Conservation (phyloP, 2,113 vertebrate genomes). For the Atherinomorus stipes region DNA sequence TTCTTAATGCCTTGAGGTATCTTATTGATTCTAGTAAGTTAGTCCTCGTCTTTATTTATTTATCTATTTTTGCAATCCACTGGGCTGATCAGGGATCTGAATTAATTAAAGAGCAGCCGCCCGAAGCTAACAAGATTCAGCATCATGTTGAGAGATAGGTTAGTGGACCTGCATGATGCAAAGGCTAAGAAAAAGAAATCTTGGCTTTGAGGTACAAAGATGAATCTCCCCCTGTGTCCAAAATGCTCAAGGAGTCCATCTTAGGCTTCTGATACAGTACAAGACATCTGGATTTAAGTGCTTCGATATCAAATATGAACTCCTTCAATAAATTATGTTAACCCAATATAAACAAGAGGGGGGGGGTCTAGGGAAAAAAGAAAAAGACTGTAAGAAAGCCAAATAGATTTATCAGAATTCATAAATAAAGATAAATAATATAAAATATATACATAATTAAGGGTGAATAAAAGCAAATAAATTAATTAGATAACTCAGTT, state of each 20-base stretch:
- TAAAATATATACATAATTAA: too few species aligned
- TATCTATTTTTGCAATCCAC: slow-evolving; percentile 24
- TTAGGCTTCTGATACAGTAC: not conserved
- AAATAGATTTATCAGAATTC: too few species aligned
- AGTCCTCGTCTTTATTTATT: slow-evolving; percentile 8
- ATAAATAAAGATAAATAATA: too few species aligned
- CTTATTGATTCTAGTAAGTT: slow-evolving; percentile 44
- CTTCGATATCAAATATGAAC: too few species aligned
- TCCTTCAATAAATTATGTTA: too few species aligned
- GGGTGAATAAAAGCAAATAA: too few species aligned
- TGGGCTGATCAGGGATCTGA: slow-evolving; percentile 37
- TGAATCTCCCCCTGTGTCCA: not conserved
- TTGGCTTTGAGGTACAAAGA: not conserved
- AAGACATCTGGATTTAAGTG: not conserved
- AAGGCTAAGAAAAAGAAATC: slow-evolving; percentile 2
- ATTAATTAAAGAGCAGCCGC: slow-evolving; percentile 45
- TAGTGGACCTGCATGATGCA: slow-evolving; percentile 16
- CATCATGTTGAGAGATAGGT: slow-evolving; percentile 30
- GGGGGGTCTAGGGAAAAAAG: too few species aligned
- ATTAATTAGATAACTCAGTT: too few species aligned
- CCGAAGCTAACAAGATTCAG: slow-evolving; percentile 24
- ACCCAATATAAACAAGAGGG: too few species aligned
- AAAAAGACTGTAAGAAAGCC: too few species aligned
- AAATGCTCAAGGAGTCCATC: not conserved
- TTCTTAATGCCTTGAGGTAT: slow-evolving; percentile 11